Evolutionary conservation across 2,888 invertebrate genomes (phyloP).

Genomic region (Dryobotodes eremita): DNA sequence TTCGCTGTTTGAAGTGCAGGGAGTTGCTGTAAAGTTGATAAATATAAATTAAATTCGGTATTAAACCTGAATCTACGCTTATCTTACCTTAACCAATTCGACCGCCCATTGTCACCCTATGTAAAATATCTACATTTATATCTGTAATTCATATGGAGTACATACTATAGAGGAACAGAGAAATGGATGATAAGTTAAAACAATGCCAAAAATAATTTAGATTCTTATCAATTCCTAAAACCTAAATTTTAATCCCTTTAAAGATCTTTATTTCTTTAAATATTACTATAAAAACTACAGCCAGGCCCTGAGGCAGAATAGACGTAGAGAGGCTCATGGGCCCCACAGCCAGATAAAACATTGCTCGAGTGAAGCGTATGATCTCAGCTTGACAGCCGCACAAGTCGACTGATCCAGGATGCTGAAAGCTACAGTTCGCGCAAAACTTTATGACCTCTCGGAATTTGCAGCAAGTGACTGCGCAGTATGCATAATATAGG

Average conservation of each 20-base stretch:
- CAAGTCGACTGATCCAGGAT: no score
- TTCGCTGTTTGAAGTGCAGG: not conserved
- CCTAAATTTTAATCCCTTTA: not conserved
- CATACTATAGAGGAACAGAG: not conserved
- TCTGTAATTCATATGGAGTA: not conserved
- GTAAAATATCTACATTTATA: not conserved
- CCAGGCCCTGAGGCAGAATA: no score
- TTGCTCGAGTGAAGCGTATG: no score
- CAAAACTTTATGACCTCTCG: no score
- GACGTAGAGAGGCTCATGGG: no score
- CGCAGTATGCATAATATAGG: no score
- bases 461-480: no score
- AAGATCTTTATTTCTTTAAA: no score
- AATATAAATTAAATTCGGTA: not conserved
- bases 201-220: not conserved
- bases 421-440: no score
- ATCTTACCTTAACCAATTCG: not conserved
- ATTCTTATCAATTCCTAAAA: accelerated
- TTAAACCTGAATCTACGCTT: not conserved
- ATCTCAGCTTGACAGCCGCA: no score
- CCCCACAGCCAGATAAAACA: no score
- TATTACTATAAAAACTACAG: no score
- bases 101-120: not conserved
- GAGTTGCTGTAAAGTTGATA: not conserved
- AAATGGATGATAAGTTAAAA: not conserved